phyloP scores from a whole-genome alignment of 1,140 invertebrate species.

The Drosophila watanabei region DNA sequence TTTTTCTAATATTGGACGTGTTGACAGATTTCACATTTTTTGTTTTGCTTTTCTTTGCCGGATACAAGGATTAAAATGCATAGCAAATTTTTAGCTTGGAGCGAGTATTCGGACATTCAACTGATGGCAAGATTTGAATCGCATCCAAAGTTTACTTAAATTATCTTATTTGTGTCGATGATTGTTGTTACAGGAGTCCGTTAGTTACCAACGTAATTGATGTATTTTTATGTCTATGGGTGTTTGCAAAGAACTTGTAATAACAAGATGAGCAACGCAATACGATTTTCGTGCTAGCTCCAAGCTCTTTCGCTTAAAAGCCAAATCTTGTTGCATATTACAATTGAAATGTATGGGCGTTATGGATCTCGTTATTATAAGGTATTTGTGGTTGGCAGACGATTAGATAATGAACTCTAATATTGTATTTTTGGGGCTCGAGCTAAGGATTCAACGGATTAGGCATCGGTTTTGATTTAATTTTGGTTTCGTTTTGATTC shows the following conservation, averaged over 20 bases:
- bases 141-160: slow-evolving; percentile 18
- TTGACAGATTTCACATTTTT: slow-evolving; percentile 16
- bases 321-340: neutral
- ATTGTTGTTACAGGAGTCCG: slow-evolving; percentile 15
- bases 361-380: neutral
- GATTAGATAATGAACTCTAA: slow-evolving; percentile 6
- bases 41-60: slow-evolving; percentile 8
- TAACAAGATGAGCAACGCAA: neutral
- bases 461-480: slow-evolving; percentile 6
- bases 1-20: slow-evolving; percentile 28
- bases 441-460: neutral
- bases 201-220: slow-evolving; percentile 7
- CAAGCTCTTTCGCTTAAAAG: neutral
- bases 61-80: slow-evolving; percentile 34
- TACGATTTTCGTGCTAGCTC: neutral
- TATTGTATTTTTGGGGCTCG: slow-evolving; percentile 2
- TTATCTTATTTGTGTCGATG: slow-evolving; percentile 24
- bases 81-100: slow-evolving; percentile 36
- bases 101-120: slow-evolving; percentile 17
- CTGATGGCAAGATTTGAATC: slow-evolving; percentile 39
- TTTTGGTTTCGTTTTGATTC: slow-evolving; percentile 25
- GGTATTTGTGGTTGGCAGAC: slow-evolving; percentile 2
- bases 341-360: neutral
- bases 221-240: slow-evolving; percentile 29
- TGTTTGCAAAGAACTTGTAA: slow-evolving; percentile 3